phyloP scores from a whole-genome alignment of 2,113 vertebrate species.

The Pyxicephalus adspersus region DNA sequence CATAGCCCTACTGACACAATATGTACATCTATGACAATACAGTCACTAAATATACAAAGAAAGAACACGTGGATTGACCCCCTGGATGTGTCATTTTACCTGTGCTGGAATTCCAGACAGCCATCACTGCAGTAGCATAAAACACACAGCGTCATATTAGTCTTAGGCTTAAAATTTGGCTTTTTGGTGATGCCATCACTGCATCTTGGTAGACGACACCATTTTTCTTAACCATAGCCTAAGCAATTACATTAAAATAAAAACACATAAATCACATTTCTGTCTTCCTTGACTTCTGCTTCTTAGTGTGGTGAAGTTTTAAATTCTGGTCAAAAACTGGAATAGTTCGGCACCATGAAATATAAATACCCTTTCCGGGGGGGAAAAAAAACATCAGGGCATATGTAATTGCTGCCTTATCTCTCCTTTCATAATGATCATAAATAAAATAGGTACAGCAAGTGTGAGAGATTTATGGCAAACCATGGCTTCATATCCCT shows the following conservation, averaged over 20 bases:
- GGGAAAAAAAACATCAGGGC: slow-evolving; percentile 59
- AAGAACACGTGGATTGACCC: slow-evolving; percentile 85
- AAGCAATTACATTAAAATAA: slow-evolving; percentile 64
- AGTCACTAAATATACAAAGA: slow-evolving; percentile 98
- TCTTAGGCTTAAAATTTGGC: slow-evolving; percentile 76
- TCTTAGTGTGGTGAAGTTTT: not conserved
- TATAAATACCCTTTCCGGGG: slow-evolving; percentile 56
- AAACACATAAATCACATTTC: slow-evolving; percentile 50
- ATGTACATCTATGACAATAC: slow-evolving; percentile 99
- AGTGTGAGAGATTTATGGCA: slow-evolving; percentile 69
- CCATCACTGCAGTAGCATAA: slow-evolving; percentile 80
- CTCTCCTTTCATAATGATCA: slow-evolving; percentile 64
- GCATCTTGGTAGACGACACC: slow-evolving; percentile 66
- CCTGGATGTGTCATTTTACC: slow-evolving; percentile 78
- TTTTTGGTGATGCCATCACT: slow-evolving; percentile 68
- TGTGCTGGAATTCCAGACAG: slow-evolving; percentile 72
- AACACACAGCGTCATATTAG: slow-evolving; percentile 77
- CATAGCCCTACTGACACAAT: slow-evolving; percentile 92
- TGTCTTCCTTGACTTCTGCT: not conserved
- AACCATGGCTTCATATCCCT: slow-evolving; percentile 80
- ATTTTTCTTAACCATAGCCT: slow-evolving; percentile 63
- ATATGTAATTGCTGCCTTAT: slow-evolving; percentile 55
- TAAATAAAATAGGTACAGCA: slow-evolving; percentile 67
- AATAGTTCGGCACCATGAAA: slow-evolving; percentile 63
- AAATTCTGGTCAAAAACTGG: slow-evolving; percentile 45